phyloP scores from a whole-genome alignment of 1,140 invertebrate genomes.

The Thereuonema tuberculata region DNA sequence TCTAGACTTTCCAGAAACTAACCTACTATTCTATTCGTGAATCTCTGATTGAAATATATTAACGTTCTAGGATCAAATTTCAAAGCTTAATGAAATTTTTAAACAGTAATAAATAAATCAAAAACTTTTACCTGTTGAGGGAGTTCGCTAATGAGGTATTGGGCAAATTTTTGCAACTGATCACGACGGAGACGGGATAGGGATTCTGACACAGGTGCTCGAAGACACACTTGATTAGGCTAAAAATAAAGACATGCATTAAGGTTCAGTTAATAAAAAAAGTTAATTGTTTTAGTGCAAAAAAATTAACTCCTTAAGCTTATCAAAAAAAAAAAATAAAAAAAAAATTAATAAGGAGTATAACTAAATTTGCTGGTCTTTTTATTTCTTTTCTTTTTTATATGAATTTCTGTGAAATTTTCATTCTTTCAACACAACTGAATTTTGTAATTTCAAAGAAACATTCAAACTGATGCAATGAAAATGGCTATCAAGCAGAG shows the following conservation, averaged over 20 bases:
- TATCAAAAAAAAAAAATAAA: neutral
- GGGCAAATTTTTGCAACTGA: slow-evolving; percentile 96
- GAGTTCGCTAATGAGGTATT: slow-evolving; percentile 97
- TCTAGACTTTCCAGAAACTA: too few relatives aligned
- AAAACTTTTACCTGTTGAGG: slow-evolving; percentile 51
- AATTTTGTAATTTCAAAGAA: too few relatives aligned
- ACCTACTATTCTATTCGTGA: too few relatives aligned
- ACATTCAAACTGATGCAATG: too few relatives aligned
- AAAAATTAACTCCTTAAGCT: slow-evolving; percentile 8
- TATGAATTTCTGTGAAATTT: too few relatives aligned
- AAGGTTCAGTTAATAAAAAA: slow-evolving; percentile 15
- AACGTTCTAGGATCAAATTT: neutral
- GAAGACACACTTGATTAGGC: slow-evolving; percentile 74
- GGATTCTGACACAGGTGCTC: slow-evolving; percentile 95
- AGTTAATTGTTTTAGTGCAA: too few relatives aligned
- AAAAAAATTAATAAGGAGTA: neutral
- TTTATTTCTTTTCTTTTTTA: too few relatives aligned
- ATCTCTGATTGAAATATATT: too few relatives aligned
- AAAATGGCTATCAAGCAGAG: too few relatives aligned
- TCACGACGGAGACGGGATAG: slow-evolving; percentile 81
- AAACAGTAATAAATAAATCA: slow-evolving; percentile 13
- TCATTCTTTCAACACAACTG: too few relatives aligned
- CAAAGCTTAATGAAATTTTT: slow-evolving; percentile 8
- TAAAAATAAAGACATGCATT: slow-evolving; percentile 38
- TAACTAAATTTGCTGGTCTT: too few relatives aligned